phyloP scores from a whole-genome alignment of 2,888 invertebrate species.

The Gortyna flavago region DNA sequence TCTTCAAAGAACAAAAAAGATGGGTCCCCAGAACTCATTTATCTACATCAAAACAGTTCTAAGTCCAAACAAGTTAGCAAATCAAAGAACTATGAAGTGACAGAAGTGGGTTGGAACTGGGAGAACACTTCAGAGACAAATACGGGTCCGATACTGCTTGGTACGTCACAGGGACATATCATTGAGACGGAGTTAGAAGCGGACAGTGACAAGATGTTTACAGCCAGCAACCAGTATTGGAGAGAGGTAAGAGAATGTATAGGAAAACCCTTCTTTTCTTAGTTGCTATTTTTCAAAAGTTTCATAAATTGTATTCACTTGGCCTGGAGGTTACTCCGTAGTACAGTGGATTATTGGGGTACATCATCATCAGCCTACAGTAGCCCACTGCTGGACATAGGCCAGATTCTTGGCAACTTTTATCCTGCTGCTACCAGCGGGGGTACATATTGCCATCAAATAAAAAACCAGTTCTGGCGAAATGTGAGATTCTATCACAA shows the following conservation, averaged over 20 bases:
- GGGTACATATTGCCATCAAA: neutral
- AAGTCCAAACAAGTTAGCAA: slow-evolving; percentile 92
- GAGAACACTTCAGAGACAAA: slow-evolving; percentile 92
- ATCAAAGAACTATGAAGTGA: slow-evolving; percentile 94
- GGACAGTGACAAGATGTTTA: slow-evolving; percentile 95
- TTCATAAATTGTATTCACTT: neutral
- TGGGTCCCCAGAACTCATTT: slow-evolving; percentile 93
- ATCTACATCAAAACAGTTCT: slow-evolving; percentile 93
- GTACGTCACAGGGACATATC: slow-evolving; percentile 96
- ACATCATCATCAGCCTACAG: neutral
- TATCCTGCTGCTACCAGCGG: neutral
- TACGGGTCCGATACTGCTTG: slow-evolving; percentile 96
- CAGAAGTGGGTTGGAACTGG: slow-evolving; percentile 97
- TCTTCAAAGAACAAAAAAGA: slow-evolving; percentile 89
- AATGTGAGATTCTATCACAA: neutral
- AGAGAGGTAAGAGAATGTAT: slow-evolving; percentile 92
- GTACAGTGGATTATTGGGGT: neutral
- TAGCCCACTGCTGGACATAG: neutral
- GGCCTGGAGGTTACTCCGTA: neutral
- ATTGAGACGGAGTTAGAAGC: slow-evolving; percentile 96
- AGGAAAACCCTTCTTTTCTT: neutral
- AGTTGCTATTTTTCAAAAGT: neutral
- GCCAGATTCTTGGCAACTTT: neutral
- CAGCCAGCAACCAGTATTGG: slow-evolving; percentile 94
- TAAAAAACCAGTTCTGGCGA: neutral